Percentiles rank a stretch among this genome's conserved stretches.
Conservation (phyloP, 2,888 invertebrate genomes). For the Scaptomyza parva region DNA sequence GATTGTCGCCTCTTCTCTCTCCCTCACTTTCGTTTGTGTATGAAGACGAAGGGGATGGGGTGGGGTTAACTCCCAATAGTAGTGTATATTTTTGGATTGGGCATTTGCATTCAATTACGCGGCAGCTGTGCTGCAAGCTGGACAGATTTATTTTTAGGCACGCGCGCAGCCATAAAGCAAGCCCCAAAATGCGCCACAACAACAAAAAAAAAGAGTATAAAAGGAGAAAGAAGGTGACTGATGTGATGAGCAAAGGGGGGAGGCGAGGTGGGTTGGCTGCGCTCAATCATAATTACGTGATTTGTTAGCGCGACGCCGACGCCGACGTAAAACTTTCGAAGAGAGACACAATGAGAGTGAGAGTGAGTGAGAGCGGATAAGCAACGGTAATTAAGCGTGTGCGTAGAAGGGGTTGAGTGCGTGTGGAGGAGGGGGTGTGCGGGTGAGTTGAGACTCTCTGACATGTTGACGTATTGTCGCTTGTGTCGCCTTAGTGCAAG, state of each 20-base stretch:
- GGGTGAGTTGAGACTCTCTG: background rate
- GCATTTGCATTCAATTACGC: slow-evolving; percentile 83
- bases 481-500: slow-evolving; percentile 74
- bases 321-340: slow-evolving; percentile 3
- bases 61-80: slow-evolving; percentile 34
- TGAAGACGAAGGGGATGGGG: background rate
- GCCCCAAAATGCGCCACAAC: slow-evolving; percentile 65
- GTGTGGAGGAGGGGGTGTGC: background rate
- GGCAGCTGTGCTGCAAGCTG: slow-evolving; percentile 74
- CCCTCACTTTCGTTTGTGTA: background rate
- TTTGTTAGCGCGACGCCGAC: slow-evolving; percentile 79
- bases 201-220: background rate
- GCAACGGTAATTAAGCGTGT: slow-evolving; percentile 57
- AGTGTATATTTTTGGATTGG: slow-evolving; percentile 70
- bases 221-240: slow-evolving; percentile 1
- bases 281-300: slow-evolving; percentile 84
- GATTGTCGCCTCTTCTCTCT: slow-evolving; percentile 71
- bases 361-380: background rate
- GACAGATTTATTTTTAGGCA: slow-evolving; percentile 80
- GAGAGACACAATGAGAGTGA: background rate
- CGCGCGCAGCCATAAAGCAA: slow-evolving; percentile 59
- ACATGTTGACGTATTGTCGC: slow-evolving; percentile 82
- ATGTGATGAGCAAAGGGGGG: background rate
- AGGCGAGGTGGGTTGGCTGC: slow-evolving; percentile 55
- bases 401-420: slow-evolving; percentile 1